Evolutionary conservation across 1,140 invertebrate species (phyloP), one percentile per base, ranked within the genome.

Genomic region (Tribolium castaneum): DNA sequence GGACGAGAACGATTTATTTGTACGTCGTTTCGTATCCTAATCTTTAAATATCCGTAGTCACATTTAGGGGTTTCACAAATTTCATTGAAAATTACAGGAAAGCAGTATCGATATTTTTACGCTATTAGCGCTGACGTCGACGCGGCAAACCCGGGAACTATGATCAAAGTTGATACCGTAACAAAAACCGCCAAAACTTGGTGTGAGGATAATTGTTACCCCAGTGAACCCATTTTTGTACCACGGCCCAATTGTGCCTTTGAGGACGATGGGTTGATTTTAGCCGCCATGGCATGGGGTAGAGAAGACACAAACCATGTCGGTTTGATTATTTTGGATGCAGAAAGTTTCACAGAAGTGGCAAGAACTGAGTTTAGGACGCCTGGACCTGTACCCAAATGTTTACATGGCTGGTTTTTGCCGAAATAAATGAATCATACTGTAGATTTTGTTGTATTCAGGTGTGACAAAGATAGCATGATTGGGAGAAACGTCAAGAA

Each of bases 141-240:
- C 85, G 87, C 91, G 2, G 90, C 92, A 1, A 93, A 94, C 88
- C 94, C 95, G 3, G 95, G 95, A 83, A 92, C 51, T 10, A 59
- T 82, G 13, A 83, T 84, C 4, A 96, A 96, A 88, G 93, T 96
- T n/a, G 93, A 96, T 83, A 91, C 90, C 0, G 73, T 87, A 39
- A 90, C 83, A 0, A 93, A 93, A 80, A 91, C 89, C 0, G 87
- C 84, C n/a, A 87, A 89, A 78, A 92, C 90, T 0, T 97, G 94
- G 94, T 90, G 89, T 71, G 93, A 96, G 83, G 84, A 86, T 1
- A 90, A 93, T 74, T 90, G 92, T 70, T 96, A 94, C 85, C 94
- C 95, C 0, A 96, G 95, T 82, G 96, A 98, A 86, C 95, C 96
- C 0, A 92, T 97, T 74, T 97, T 97, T 86, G 92, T 97, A 7